Base-by-base conservation (phyloP, 2,113 vertebrate species). In the Gasterosteus nipponicus region DNA sequence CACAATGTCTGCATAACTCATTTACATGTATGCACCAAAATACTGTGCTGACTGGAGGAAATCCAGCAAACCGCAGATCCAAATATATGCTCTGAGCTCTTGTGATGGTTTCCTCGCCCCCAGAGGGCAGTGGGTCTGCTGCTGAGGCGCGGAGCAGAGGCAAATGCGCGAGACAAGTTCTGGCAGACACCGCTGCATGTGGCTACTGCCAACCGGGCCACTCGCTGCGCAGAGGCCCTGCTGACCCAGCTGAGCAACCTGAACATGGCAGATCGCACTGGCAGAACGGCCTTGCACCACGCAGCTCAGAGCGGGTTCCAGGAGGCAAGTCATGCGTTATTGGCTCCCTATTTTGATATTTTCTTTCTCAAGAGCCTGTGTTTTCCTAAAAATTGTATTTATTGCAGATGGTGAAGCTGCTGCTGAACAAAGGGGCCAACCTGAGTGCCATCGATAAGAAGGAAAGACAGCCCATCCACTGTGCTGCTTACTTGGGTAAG, bases 121-220 rank as follows among this genome's bases (percentile, higher is more conserved):
- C 85, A 95, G 97, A 97, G 95, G 90, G 97, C 97, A 75, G 96
- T 99, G 67, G 94, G 94, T 68, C 90, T 98, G 91, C 95, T 99
- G 88, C 92, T 99, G 90, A 95, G 95, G 87, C 96, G 96, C 75
- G 97, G 97, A 3, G 97, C 97, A 0, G 97, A 98, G 0, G 96
- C 96, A 73, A 98, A 97, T 10, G 95, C 96, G 73, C 95, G 96
- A 15, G 97, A 98, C 95, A 97, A 98, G 93, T 93, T 96, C 87
- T 97, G 97, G 96, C 97, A 99, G 92, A 99, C 96, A 0, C 96
- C 98, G 0, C 89, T 99, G 89, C 98, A 99, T 15, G 95, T 99
- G 71, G 97, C 98, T 0, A 95, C 97, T 1, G 96, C 97, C 92
- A 98, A 98, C 93, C 93, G 96, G 31, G 96, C 96, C 85, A 94